Evolutionary conservation across 1,140 invertebrate genomes (phyloP).

Genomic region (Formica exsecta): DNA sequence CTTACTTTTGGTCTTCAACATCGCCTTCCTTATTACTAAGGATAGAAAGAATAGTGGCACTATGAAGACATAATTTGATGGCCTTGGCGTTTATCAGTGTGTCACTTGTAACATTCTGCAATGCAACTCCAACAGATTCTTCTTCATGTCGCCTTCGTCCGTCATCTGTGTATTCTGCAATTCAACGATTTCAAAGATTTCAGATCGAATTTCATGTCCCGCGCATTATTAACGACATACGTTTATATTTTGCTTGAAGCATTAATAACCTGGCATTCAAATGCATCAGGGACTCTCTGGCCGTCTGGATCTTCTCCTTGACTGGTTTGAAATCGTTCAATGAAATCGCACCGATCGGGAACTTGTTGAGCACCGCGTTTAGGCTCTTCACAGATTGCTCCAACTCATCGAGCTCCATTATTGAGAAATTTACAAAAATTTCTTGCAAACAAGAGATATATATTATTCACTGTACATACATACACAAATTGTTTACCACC

Average conservation of each 20-base stretch:
- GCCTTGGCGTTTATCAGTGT: constrained; percentile 65
- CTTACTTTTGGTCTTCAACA: constrained; percentile 68
- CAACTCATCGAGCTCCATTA: constrained; percentile 36
- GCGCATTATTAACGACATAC: constrained; percentile 64
- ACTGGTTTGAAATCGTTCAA: constrained; percentile 76
- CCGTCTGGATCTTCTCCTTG: constrained; percentile 75
- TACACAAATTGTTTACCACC: not conserved
- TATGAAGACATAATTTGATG: constrained; percentile 70
- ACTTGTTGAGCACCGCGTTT: constrained; percentile 62
- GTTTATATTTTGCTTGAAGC: constrained; percentile 65
- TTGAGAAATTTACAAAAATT: not conserved
- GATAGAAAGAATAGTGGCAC: constrained; percentile 68
- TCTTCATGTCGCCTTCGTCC: not conserved
- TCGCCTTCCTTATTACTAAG: constrained; percentile 59
- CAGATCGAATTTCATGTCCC: not conserved
- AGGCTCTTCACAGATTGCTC: constrained; percentile 38
- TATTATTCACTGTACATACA: too few relatives aligned
- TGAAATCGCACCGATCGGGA: constrained; percentile 76
- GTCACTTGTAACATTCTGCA: constrained; percentile 68
- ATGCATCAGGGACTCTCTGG: constrained; percentile 61
- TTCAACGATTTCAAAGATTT: not conserved
- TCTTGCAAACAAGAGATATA: too few relatives aligned
- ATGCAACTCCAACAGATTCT: constrained; percentile 3
- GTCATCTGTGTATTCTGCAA: not conserved
- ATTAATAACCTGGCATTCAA: constrained; percentile 73